phyloP scores from a whole-genome alignment of 1,140 invertebrate genomes.

The Stegodyphus dumicola region DNA sequence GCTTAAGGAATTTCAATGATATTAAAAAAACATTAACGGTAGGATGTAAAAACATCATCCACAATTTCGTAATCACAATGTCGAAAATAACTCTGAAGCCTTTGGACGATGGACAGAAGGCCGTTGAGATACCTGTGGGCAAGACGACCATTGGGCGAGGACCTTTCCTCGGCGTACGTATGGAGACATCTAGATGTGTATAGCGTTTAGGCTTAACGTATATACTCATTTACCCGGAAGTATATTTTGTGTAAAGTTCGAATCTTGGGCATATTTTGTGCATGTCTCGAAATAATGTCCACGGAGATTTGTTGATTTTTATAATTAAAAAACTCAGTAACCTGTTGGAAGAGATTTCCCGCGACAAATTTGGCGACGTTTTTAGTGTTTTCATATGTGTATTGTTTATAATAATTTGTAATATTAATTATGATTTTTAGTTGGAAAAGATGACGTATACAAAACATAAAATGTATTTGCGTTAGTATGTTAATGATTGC shows the following conservation, averaged over 20 bases:
- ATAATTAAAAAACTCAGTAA: no score
- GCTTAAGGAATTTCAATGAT: slow-evolving; percentile 58
- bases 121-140: slow-evolving; percentile 63
- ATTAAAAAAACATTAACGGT: slow-evolving; percentile 64
- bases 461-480: no score
- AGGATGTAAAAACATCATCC: slow-evolving; percentile 34
- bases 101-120: slow-evolving; percentile 61
- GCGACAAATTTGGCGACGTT: no score
- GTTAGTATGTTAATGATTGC: no score
- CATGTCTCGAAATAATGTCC: no score
- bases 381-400: no score
- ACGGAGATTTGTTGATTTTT: no score
- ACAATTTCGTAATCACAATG: slow-evolving; percentile 37
- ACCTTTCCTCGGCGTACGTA: slow-evolving; percentile 63
- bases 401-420: no score
- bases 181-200: slow-evolving; percentile 1
- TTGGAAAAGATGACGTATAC: no score
- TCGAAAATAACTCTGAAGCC: slow-evolving; percentile 63
- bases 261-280: no score
- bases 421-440: no score
- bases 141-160: slow-evolving; percentile 64
- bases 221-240: background rate
- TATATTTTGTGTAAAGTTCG: background rate
- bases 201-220: slow-evolving; percentile 4
- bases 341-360: no score